Evolutionary conservation across 2,797 vertebrate species (phyloP), one percentile per base, ranked within the genome.

Genomic region (Rallus crepitans): DNA sequence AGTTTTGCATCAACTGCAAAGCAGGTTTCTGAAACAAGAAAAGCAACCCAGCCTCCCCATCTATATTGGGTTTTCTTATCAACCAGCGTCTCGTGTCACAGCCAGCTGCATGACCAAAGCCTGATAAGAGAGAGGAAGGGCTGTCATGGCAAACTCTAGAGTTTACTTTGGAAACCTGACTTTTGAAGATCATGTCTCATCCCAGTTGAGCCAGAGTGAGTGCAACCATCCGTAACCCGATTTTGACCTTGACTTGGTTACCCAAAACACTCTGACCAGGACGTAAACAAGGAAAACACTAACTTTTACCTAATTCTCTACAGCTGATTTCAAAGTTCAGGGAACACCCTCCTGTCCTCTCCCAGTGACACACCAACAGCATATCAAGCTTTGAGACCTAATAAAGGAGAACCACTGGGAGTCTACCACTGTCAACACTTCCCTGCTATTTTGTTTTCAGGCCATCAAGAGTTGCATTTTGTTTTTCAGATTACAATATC

Each of bases 301-400:
- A 59, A 42, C 88, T 95, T 92, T 25, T 66, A 84, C 6, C 11
- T 69, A 33, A 33, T 15, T 77, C 35, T 9, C 19, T 23, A 42
- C 17, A 40, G n/a, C 40, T 63, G 39, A 66, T 89, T 79, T 87
- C 93, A 92, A 92, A 93, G 92, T 92, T 77, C 83, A 95, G 83
- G 73, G 60, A 95, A 89, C 79, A 90, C 73, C 76, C 76, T 87
- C 31, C 30, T 12, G 33, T 61, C 78, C 64, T 87, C 72, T 91
- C 69, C 61, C 82, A 83, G 4, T 27, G 35, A 82, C 39, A 75
- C 25, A 68, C 11, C 24, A 81, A 61, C 0, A 1, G 12, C 59
- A 24, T 40, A 31, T 11, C 47, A 81, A 83, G 66, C 42, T 79
- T 14, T 75, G 53, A 91, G 65, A 78, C 25, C 31, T 55, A 83